Evolutionary conservation across 2,113 vertebrate genomes (phyloP).

Genomic region (Brienomyrus longianalis): DNA sequence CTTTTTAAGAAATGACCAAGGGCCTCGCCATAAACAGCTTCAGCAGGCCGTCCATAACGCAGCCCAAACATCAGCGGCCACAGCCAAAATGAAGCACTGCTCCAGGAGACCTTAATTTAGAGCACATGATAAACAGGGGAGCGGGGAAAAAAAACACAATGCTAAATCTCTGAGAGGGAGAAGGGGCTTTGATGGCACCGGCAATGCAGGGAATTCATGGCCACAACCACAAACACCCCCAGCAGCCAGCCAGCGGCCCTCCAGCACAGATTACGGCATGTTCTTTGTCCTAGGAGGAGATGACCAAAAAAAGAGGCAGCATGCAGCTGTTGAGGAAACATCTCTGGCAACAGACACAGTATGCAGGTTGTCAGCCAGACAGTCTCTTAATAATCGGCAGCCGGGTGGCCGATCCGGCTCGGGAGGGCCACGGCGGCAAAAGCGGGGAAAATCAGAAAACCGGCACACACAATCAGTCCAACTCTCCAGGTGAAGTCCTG

Average conservation of each 20-base stretch:
- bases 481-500: not conserved
- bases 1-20: not conserved
- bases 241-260: not conserved
- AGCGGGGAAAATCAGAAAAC: not conserved
- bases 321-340: not conserved
- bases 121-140: not conserved
- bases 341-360: not conserved
- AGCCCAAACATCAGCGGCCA: not conserved
- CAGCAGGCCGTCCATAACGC: not conserved
- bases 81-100: not conserved
- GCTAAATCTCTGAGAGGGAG: not conserved
- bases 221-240: not conserved
- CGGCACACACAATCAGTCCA: not conserved
- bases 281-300: not conserved
- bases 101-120: not conserved
- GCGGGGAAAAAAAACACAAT: not conserved
- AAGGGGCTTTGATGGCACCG: not conserved
- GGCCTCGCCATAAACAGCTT: not conserved
- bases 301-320: not conserved
- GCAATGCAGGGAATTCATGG: not conserved
- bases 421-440: not conserved
- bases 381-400: not conserved
- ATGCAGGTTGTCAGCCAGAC: slow-evolving; percentile 14
- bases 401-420: not conserved
- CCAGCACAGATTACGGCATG: not conserved